Evolutionary conservation across 2,888 invertebrate genomes (phyloP), one percentile per base, ranked within the genome.

Genomic region (Actias luna): DNA sequence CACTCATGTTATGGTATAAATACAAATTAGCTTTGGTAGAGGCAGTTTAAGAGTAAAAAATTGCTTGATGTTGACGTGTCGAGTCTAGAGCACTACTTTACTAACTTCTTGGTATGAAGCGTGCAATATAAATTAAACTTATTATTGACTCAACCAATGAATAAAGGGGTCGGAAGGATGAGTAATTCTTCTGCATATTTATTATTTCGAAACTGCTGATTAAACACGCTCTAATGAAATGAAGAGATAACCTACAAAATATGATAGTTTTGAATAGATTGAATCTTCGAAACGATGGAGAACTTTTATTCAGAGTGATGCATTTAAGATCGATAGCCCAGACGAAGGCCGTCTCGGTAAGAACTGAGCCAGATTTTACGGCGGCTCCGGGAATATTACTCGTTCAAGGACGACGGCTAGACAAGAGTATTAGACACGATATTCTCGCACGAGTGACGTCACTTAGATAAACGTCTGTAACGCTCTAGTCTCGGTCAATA

Each of bases 321-420:
- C 67, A 71, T 63, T 70, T 58, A 36, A 73, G 76, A 82, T 83
- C 78, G 75, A 82, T 81, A 77, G 64, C 65, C 65, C 66, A 68
- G 76, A 74, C 69, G 65, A 66, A 65, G 68, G 65, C 61, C 61
- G 67, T 65, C 65, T 61, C 58, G 52, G 58, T 59, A 46, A 65
- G 61, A 64, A 67, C 74, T 22, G 25, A 71, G 68, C 75, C 70
- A 71, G 77, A 67, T 78, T 71, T 71, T 70, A 52, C 59, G 60
- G 42, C 58, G 29, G 50, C 58, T 52, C 35, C 36, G 52, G 22
- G 59, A 58, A 63, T 46, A 63, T 63, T 52, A 36, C 29, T 55
- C 31, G 36, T 25, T 22, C 59, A 39, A 63, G 59, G 63, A 60
- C 63, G 55, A 14, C 35, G 55, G 55, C 59, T 63, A 63, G 63